These are phyloP conservation scores for Bufotes viridis DNA, from an alignment of 2,797 vertebrate species.

Conservation along the genomic window DNA sequence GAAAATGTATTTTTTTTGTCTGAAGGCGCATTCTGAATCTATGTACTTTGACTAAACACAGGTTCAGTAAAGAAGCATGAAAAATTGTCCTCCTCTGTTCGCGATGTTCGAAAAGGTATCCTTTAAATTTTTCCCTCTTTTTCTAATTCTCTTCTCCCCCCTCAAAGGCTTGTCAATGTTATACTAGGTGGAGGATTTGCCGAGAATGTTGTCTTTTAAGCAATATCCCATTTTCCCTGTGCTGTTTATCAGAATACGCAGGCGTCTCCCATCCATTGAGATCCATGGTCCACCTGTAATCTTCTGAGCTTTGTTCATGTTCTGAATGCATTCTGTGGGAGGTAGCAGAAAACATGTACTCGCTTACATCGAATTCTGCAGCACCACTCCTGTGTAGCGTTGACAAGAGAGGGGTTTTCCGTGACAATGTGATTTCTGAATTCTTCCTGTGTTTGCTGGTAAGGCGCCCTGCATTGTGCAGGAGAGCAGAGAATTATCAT, in stretches of 20 bases:
- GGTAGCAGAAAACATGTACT: not conserved
- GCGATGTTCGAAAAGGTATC: slow-evolving; percentile 96
- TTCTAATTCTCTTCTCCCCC: not conserved
- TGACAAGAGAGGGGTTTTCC: not conserved
- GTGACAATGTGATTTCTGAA: not conserved
- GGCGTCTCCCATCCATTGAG: not conserved
- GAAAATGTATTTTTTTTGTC: slow-evolving; percentile 79
- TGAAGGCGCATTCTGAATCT: slow-evolving; percentile 84
- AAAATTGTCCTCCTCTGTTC: slow-evolving; percentile 97
- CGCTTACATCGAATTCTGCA: not conserved
- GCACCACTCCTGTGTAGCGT: not conserved
- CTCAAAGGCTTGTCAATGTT: slow-evolving; percentile 21
- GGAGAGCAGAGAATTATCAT: too few relatives aligned
- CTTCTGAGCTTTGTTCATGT: not conserved
- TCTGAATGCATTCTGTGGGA: not conserved
- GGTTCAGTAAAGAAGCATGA: slow-evolving; percentile 98
- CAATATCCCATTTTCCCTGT: not conserved
- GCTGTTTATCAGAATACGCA: not conserved
- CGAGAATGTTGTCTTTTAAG: not conserved
- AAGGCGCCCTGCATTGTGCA: too few relatives aligned
- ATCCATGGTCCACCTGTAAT: not conserved
- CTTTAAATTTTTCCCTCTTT: slow-evolving; percentile 76
- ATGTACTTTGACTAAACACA: slow-evolving; percentile 87
- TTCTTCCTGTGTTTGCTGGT: not conserved
- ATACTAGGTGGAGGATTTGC: not conserved